Evolutionary conservation across 2,888 invertebrate species (phyloP), one percentile per base, ranked within the genome.

Genomic region (Augiades crinisus): DNA sequence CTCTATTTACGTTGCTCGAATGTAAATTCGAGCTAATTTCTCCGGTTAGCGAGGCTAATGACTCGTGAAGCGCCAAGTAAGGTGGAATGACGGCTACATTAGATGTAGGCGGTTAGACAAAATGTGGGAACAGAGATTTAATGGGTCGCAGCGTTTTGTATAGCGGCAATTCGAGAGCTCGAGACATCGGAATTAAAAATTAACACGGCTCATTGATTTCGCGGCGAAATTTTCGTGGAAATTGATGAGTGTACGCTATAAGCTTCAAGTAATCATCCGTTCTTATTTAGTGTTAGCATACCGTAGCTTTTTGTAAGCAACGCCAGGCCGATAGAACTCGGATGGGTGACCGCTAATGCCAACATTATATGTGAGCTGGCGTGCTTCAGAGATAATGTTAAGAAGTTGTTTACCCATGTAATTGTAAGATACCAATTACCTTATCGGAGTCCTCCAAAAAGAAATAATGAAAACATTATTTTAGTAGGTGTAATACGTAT

Each of bases 21-120:
- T 61, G 60, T 59, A 61, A 63, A 63, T 63, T 50, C 54, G 55
- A 69, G 67, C 55, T 66, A 70, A 73, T 72, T 72, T 75, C 67
- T 62, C 60, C 63, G 64, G 69, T 73, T 72, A 70, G 62, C 62
- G 58, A 61, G 69, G 57, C 59, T 72, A 81, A 81, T 77, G 76
- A 70, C 62, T 69, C 75, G 77, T 78, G 68, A 72, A 72, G 61
- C 56, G 53, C 65, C 67, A 59, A 71, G 64, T 73, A 69, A 63
- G 70, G 72, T 55, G 58, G 59, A 62, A 62, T 66, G 63, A 66
- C 59, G 55, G 59, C 62, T 59, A 53, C 52, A 59, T 57, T 64
- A 53, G 55, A 53, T 55, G 54, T 55, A 64, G 77, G 77, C 63
- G 75, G 76, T 70, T 68, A 47, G 24, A 59, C 47, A 57, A 60